Base-by-base conservation (phyloP, 2,888 invertebrate species). In the Frankliniella intonsa region DNA sequence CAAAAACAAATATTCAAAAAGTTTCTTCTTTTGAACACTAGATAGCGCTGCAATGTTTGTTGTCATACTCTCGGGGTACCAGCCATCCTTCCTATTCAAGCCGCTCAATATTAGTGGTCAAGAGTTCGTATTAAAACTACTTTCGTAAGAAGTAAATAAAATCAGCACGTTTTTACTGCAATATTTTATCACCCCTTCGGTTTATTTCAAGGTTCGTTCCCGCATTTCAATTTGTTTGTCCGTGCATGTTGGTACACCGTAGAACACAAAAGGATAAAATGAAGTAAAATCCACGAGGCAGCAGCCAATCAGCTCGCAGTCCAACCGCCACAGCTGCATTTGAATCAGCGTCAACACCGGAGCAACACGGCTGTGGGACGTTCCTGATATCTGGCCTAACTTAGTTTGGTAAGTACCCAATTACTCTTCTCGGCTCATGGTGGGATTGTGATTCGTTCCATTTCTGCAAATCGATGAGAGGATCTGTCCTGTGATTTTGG, bases 301-400 rank as follows among this genome's bases (percentile, higher is more conserved):
- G 22, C 10, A 76, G 69, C 69, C 69, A 76, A 76, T 76, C 69
- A 22, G 8, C 10, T 8, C 10, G 25, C 8, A 25, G 12, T 12
- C 25, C 69, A 76, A 76, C 69, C 69, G 69, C 25, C 69, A 25
- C 69, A 76, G 69, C 25, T 76, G 69, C 69, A 76, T 76, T 76
- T 25, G 69, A 76, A 76, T 25, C 25, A 76, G 69, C 69, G 69
- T 76, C 69, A 76, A 76, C 69, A 25, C 11, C 22, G 10, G 25
- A 22, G 25, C 69, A 25, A 76, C 69, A 76, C 69, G 69, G 69
- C 69, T 76, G 17, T 17, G 62, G 62, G 17, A 17, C 62, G 62
- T 62, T 10, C 62, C 5, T 11, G 62, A 17, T 62, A 38, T 38
- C 38, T 38, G 38, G 5, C 38, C 5, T 5, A 38, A 38, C 38